Percentiles rank a stretch among this genome's conserved stretches.
phyloP scores from a whole-genome alignment of 2,797 vertebrate genomes.

The Pempheris klunzingeri region DNA sequence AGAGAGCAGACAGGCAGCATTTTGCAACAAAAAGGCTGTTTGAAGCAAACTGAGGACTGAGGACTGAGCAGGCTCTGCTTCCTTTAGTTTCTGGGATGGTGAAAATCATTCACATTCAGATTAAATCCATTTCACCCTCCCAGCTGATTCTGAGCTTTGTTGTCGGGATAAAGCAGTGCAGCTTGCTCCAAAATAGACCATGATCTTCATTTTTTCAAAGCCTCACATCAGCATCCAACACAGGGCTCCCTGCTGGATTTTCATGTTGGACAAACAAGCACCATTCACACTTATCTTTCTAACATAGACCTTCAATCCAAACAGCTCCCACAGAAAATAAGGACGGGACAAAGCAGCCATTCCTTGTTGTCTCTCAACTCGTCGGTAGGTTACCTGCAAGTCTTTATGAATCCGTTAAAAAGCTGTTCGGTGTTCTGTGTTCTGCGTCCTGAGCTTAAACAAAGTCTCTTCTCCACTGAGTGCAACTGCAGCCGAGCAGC shows the following conservation, averaged over 20 bases:
- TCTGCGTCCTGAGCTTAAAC: constrained; percentile 1
- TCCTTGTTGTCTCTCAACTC: background rate
- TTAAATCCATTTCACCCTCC: constrained; percentile 43
- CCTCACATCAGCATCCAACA: constrained; percentile 62
- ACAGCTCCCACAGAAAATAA: background rate
- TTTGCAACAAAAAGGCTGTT: background rate
- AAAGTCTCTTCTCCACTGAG: background rate
- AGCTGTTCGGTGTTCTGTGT: constrained; percentile 5
- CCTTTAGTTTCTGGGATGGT: constrained; percentile 47
- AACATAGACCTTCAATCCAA: constrained; percentile 7
- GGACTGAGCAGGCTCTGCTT: constrained; percentile 17
- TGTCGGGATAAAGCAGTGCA: constrained; percentile 57
- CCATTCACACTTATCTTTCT: constrained; percentile 16
- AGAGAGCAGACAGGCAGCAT: background rate
- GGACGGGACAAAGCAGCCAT: background rate
- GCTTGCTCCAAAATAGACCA: constrained; percentile 21
- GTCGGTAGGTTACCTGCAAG: background rate
- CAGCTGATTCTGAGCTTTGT: constrained; percentile 60
- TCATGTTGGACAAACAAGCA: constrained; percentile 29
- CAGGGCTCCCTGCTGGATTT: constrained; percentile 40
- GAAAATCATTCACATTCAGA: constrained; percentile 56
- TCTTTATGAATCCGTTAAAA: constrained; percentile 14
- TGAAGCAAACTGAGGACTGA: background rate
- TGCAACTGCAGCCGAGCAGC: background rate
- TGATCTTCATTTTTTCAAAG: constrained; percentile 52